phyloP scores from a whole-genome alignment of 2,113 vertebrate genomes.

The Heterotilapia buettikoferi region DNA sequence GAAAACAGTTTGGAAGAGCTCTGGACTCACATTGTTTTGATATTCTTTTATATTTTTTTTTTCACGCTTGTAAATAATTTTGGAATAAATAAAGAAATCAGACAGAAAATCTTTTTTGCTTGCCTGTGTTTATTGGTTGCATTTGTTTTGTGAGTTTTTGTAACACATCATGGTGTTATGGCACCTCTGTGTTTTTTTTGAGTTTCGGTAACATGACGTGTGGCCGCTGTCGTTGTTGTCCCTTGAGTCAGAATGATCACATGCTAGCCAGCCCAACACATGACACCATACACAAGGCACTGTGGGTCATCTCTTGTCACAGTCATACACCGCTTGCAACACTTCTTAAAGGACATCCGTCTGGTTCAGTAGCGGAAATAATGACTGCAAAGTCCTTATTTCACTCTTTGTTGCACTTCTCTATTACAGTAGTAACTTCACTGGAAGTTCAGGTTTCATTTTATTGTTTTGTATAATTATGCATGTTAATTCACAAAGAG shows the following conservation, averaged over 20 bases:
- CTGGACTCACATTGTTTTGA: not conserved
- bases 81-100: slow-evolving; percentile 5
- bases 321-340: not conserved
- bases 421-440: not conserved
- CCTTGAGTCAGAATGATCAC: slow-evolving; percentile 7
- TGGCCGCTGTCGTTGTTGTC: not conserved
- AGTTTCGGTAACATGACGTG: not conserved
- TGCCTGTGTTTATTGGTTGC: not conserved
- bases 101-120: not conserved
- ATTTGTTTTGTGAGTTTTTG: not conserved
- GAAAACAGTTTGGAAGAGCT: not conserved
- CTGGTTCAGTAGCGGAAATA: not conserved
- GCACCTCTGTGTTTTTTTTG: not conserved
- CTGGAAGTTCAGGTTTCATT: not conserved
- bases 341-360: slow-evolving; percentile 12
- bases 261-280: not conserved
- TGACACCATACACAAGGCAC: not conserved
- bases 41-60: not conserved
- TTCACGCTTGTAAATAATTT: slow-evolving; percentile 20
- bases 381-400: not conserved
- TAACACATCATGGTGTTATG: not conserved
- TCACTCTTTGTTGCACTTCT: slow-evolving; percentile 38
- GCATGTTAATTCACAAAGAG: not conserved
- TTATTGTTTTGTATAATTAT: not conserved
- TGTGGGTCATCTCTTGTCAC: not conserved